Conservation (phyloP, 2,113 vertebrate genomes). For the Ictidomys tridecemlineatus region DNA sequence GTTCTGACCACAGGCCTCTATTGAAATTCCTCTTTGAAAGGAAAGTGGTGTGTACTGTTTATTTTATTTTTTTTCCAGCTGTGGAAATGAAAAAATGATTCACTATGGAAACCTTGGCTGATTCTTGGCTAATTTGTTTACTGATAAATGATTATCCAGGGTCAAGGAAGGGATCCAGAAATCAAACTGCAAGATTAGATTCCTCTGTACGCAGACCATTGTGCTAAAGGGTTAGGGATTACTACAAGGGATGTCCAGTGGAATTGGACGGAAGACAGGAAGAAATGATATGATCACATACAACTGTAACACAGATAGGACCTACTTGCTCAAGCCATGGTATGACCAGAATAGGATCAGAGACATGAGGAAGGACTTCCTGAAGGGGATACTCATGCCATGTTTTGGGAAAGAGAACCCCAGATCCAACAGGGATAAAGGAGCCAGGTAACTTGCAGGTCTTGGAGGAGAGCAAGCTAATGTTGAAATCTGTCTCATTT, state of each 20-base stretch:
- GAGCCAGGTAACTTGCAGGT: background rate
- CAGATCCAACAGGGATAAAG: background rate
- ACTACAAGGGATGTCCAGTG: no score
- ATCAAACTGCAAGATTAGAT: background rate
- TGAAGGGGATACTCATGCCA: background rate
- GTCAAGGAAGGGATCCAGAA: background rate
- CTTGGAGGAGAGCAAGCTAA: background rate
- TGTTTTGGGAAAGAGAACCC: background rate
- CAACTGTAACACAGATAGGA: background rate
- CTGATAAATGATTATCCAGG: slow-evolving; percentile 55
- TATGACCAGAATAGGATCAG: background rate
- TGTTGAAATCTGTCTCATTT: background rate
- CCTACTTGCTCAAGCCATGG: background rate
- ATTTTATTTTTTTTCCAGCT: slow-evolving; percentile 27
- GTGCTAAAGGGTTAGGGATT: background rate
- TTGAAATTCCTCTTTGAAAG: slow-evolving; percentile 61
- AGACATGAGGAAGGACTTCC: background rate
- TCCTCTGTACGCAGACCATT: background rate
- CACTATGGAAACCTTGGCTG: background rate
- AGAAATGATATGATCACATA: background rate
- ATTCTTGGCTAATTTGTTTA: slow-evolving; percentile 52
- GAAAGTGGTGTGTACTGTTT: background rate
- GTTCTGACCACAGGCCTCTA: background rate
- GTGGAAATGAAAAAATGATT: slow-evolving; percentile 62
- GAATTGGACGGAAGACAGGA: background rate